Evolutionary conservation across 2,888 invertebrate genomes (phyloP).

Genomic region (Himalopsyche tibetana): DNA sequence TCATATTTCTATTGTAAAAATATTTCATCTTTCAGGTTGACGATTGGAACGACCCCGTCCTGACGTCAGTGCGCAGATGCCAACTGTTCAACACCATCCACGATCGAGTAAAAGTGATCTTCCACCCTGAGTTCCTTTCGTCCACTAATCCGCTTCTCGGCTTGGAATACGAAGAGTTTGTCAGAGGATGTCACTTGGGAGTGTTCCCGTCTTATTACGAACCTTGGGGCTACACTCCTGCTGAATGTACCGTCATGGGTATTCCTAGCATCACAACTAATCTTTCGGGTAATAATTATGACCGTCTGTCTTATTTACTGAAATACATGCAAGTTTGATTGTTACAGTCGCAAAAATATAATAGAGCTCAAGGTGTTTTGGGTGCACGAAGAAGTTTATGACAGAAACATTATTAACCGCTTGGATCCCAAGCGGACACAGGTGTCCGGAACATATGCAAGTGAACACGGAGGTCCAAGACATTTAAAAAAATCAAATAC

Average conservation of each 20-base stretch:
- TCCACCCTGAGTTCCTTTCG: conserved; percentile 99
- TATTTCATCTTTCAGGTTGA: conserved; percentile 73
- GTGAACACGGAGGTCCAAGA: too few relatives aligned
- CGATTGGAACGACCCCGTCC: conserved; percentile 85
- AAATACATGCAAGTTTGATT: too few relatives aligned
- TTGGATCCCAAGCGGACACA: too few relatives aligned
- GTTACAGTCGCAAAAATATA: too few relatives aligned
- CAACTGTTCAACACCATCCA: conserved; percentile 94
- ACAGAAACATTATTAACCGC: too few relatives aligned
- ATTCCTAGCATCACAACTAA: conserved; percentile 99
- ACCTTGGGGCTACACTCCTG: conserved; percentile 99
- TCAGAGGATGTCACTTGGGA: conserved; percentile 98
- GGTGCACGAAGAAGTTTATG: too few relatives aligned
- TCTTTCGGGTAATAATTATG: conserved; percentile 82
- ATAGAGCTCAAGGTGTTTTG: too few relatives aligned
- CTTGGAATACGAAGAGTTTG: conserved; percentile 99
- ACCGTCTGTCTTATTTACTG: too few relatives aligned
- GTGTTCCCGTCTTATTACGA: conserved; percentile 99
- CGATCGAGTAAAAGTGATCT: conserved; percentile 98
- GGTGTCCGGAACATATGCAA: too few relatives aligned
- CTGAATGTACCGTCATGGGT: conserved; percentile 99
- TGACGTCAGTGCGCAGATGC: conserved; percentile 91
- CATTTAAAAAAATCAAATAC: too few relatives aligned
- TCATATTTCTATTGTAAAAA: not conserved
- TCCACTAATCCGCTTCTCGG: conserved; percentile 98